Base-by-base conservation (phyloP, 2,888 invertebrate genomes). In the Eremobia ochroleuca region DNA sequence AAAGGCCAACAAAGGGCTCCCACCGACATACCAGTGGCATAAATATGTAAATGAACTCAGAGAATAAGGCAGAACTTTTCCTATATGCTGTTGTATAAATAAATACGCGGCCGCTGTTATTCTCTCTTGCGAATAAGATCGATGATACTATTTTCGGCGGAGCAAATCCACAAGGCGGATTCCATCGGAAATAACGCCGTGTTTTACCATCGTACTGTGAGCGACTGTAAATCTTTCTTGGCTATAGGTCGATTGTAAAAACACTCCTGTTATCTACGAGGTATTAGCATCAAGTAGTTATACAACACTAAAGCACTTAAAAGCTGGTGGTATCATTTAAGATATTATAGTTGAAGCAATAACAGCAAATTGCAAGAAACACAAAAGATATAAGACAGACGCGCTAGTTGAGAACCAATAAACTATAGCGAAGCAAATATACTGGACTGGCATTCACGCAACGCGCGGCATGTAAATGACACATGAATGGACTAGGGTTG, bases 121-220 rank as follows among this genome's bases (percentile, higher is more conserved):
- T 93, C 93, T 90, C 91, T 91, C 91, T 90, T 91, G 93, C 93
- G 92, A 94, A 96, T 95, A 95, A 95, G 94, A 95, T 94, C 94
- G 94, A 95, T 94, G 95, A 92, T 95, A 94, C 96, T 96, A 96
- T 96, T 96, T 96, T 94, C 88, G 95, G 92, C 94, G 88, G 93
- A 93, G 94, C 94, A 92, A 94, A 96, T 95, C 93, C 94, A 94
- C 95, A 94, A 95, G 94, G 94, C 94, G 93, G 94, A 96, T 95
- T 95, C 95, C 94, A 92, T 95, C 94, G 91, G 94, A 96, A 96
- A 96, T 96, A 96, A 94, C 95, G 94, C 90, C 87, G 92, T 91
- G 93, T 93, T 93, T 93, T 92, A 94, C 93, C 95, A 94, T 92
- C 93, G 88, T 90, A 89, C 90, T 88, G 91, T 87, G 90, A 89